These are phyloP conservation scores for Fregetta grallaria DNA, from an alignment of 2,113 vertebrate species.

Conservation along the genomic window DNA sequence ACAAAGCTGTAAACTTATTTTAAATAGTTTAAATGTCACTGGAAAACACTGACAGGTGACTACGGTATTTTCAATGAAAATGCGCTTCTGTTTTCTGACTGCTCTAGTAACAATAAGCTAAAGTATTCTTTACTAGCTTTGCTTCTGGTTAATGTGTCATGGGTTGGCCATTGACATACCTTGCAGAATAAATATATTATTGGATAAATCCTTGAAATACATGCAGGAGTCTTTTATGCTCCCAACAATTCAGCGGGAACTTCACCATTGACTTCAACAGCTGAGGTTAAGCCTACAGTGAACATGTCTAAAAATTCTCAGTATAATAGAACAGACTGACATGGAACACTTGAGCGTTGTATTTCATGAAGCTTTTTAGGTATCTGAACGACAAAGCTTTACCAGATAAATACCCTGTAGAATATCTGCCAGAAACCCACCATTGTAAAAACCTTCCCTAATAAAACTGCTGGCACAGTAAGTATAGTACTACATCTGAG, in stretches of 20 bases:
- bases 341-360: neutral
- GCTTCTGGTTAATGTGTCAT: neutral
- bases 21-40: neutral
- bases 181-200: neutral
- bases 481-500: neutral
- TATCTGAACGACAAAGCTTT: neutral
- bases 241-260: neutral
- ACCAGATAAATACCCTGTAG: neutral
- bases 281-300: neutral
- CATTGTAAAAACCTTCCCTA: neutral
- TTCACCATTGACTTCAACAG: neutral
- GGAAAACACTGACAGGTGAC: neutral
- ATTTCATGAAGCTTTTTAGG: neutral
- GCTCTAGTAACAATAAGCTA: neutral
- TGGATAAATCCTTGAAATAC: neutral
- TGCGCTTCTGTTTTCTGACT: neutral
- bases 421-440: neutral
- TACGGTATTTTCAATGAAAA: neutral
- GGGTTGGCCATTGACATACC: neutral
- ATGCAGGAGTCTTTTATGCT: neutral
- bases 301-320: neutral
- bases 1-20: neutral
- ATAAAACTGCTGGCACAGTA: neutral
- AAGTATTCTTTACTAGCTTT: neutral
- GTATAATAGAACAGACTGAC: neutral